Conservation (phyloP, 2,797 vertebrate species). For the Apodemus agrarius region DNA sequence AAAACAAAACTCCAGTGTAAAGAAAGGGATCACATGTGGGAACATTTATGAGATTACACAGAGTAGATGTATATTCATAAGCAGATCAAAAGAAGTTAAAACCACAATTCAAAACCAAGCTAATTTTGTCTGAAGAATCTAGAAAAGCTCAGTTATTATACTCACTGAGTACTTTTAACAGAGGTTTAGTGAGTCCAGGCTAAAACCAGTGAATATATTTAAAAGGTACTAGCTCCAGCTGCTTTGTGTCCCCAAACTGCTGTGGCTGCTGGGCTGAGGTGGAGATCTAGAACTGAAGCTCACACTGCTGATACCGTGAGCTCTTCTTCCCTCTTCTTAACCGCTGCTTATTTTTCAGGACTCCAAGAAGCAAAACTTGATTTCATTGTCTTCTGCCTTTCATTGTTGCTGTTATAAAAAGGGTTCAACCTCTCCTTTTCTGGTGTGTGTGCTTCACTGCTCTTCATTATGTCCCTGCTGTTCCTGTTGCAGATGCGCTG, state of each 20-base stretch:
- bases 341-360: neutral
- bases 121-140: constrained; percentile 25
- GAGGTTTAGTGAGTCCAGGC: neutral
- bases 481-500: neutral
- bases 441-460: neutral
- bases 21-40: neutral
- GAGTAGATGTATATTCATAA: neutral
- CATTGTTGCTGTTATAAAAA: neutral
- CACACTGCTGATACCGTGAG: neutral
- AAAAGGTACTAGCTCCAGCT: neutral
- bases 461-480: neutral
- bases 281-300: neutral
- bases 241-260: neutral
- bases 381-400: constrained; percentile 21
- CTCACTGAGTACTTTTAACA: neutral
- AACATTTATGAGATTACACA: neutral
- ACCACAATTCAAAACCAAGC: neutral
- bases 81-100: neutral
- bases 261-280: neutral
- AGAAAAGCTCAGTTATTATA: neutral
- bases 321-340: constrained; percentile 33
- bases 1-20: neutral
- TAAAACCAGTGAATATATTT: neutral
- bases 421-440: neutral
- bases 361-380: constrained; percentile 13